These are phyloP conservation scores for Scopus umbretta DNA, from an alignment of 2,113 vertebrate genomes.

Conservation along the genomic window DNA sequence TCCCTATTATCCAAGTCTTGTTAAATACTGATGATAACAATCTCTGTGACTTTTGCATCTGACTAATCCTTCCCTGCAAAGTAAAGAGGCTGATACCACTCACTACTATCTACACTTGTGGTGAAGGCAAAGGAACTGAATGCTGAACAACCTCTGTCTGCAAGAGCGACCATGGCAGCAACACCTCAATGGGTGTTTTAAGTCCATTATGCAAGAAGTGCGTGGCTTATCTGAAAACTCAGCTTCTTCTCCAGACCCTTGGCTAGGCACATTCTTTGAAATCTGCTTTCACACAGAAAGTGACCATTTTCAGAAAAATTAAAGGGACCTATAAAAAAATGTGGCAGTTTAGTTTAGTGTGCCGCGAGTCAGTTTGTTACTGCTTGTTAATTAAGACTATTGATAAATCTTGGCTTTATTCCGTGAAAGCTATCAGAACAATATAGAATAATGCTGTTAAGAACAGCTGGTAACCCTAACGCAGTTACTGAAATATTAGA, in stretches of 20 bases:
- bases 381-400: neutral
- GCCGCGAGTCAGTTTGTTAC: neutral
- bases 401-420: neutral
- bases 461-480: neutral
- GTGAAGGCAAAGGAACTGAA: neutral
- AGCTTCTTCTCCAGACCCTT: neutral
- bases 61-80: neutral
- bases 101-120: neutral
- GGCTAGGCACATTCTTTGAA: neutral
- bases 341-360: neutral
- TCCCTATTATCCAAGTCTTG: neutral
- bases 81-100: neutral
- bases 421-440: neutral
- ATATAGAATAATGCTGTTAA: neutral
- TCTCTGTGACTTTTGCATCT: neutral
- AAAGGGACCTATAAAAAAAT: neutral
- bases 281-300: neutral
- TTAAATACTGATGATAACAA: neutral
- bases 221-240: neutral
- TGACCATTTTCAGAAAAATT: neutral
- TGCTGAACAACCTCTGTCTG: neutral
- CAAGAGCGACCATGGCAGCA: neutral
- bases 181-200: fast-evolving
- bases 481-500: neutral
- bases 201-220: neutral